Conservation (phyloP, 2,113 vertebrate genomes). For the Epinephelus cyanopodus region DNA sequence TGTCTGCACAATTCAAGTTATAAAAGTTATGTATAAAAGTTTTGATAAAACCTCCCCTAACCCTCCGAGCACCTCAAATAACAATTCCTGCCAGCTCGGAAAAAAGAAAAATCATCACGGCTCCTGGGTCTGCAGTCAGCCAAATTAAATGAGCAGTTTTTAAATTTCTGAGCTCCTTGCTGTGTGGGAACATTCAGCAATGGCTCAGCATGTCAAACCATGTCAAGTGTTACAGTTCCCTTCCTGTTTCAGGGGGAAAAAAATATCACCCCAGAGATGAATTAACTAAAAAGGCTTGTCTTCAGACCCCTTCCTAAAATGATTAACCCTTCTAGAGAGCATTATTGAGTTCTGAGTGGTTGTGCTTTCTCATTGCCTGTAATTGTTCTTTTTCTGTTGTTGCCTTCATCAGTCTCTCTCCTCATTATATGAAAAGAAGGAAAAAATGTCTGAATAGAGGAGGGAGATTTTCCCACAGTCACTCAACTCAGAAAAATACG, state of each 20-base stretch:
- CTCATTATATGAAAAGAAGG: conserved; percentile 95
- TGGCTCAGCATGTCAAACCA: conserved; percentile 89
- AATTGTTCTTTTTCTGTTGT: conserved; percentile 97
- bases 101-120: conserved; percentile 9
- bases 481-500: conserved; percentile 97
- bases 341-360: conserved; percentile 92
- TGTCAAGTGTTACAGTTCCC: conserved; percentile 98
- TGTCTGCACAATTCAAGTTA: not conserved
- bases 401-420: conserved; percentile 97
- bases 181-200: conserved; percentile 94
- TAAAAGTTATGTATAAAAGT: not conserved
- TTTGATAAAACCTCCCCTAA: not conserved
- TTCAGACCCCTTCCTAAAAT: conserved; percentile 89
- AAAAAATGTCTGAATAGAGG: conserved; percentile 99
- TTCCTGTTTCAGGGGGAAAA: conserved; percentile 89
- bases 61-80: conserved; percentile 15
- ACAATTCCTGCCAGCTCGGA: conserved; percentile 7
- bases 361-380: conserved; percentile 91
- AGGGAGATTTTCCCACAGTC: conserved; percentile 99
- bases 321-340: conserved; percentile 94
- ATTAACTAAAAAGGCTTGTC: conserved; percentile 91
- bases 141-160: conserved; percentile 78
- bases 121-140: conserved; percentile 39
- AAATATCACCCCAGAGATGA: conserved; percentile 80
- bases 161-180: conserved; percentile 76